Evolutionary conservation across 2,888 invertebrate species (phyloP).

Genomic region (Nasonia oneida): DNA sequence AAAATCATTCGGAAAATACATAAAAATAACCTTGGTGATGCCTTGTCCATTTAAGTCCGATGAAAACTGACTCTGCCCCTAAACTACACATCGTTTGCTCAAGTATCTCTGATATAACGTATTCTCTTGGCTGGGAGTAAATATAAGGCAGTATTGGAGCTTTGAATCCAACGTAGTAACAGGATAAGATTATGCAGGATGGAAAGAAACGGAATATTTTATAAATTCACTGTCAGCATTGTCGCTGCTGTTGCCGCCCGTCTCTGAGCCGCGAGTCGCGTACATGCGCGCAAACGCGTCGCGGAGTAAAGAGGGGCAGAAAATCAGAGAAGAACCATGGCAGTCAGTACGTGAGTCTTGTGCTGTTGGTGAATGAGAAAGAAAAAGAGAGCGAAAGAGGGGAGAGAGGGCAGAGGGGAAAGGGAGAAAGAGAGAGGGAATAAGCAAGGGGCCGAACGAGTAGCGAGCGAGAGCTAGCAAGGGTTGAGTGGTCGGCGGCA

Average conservation of each 20-base stretch:
- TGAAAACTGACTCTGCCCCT: too few species aligned
- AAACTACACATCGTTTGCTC: too few species aligned
- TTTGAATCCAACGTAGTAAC: conserved; percentile 26
- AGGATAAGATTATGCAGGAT: conserved; percentile 36
- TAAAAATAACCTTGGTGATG: too few species aligned
- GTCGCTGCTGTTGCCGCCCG: neutral
- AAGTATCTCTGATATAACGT: neutral
- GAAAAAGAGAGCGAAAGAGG: neutral
- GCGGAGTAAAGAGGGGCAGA: neutral
- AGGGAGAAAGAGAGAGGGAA: neutral
- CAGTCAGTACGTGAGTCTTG: neutral
- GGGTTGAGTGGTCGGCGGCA: conserved; percentile 47
- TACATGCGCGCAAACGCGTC: neutral
- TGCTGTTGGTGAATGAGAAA: neutral
- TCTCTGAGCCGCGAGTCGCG: neutral
- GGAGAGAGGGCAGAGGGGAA: conserved; percentile 78
- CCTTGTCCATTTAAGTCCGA: too few species aligned
- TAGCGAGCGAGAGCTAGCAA: conserved; percentile 30
- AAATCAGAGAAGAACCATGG: neutral
- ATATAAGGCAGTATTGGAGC: conserved; percentile 26
- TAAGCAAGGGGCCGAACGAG: conserved; percentile 23
- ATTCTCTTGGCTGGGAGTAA: neutral
- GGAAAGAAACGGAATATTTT: conserved; percentile 40
- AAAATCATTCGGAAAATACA: too few species aligned
- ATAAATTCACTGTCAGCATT: neutral